Percentiles rank a stretch among this genome's conserved stretches.
Conservation (phyloP, 2,797 vertebrate genomes). For the Dendrocincla fuliginosa region DNA sequence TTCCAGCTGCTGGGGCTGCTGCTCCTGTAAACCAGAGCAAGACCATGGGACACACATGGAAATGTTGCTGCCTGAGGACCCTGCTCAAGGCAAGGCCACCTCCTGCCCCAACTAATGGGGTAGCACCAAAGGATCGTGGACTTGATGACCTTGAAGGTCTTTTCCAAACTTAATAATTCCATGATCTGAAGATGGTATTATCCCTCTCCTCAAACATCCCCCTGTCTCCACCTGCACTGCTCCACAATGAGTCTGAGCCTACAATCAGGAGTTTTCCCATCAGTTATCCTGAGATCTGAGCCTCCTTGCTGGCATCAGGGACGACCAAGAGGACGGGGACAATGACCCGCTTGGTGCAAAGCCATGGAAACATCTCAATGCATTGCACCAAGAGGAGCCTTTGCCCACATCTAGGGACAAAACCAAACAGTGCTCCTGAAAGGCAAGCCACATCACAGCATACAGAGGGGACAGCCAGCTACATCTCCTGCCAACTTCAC, state of each 20-base stretch:
- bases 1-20: background rate
- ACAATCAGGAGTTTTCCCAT: background rate
- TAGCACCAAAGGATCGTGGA: too few relatives aligned
- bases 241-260: background rate
- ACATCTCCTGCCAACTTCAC: background rate
- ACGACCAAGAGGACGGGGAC: background rate
- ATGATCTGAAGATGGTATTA: background rate
- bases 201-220: background rate
- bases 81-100: background rate
- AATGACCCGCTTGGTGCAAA: background rate
- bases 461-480: background rate
- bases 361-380: background rate
- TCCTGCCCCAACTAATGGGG: background rate
- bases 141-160: background rate
- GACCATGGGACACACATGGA: accelerated
- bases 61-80: background rate
- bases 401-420: background rate
- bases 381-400: background rate
- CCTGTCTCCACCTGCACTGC: background rate
- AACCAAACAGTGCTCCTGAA: background rate
- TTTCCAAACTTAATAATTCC: background rate
- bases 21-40: background rate
- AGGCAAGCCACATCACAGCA: background rate
- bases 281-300: background rate
- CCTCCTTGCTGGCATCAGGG: background rate